These are phyloP conservation scores for Datnioides undecimradiatus DNA, from an alignment of 2,113 vertebrate genomes.

Conservation along the genomic window DNA sequence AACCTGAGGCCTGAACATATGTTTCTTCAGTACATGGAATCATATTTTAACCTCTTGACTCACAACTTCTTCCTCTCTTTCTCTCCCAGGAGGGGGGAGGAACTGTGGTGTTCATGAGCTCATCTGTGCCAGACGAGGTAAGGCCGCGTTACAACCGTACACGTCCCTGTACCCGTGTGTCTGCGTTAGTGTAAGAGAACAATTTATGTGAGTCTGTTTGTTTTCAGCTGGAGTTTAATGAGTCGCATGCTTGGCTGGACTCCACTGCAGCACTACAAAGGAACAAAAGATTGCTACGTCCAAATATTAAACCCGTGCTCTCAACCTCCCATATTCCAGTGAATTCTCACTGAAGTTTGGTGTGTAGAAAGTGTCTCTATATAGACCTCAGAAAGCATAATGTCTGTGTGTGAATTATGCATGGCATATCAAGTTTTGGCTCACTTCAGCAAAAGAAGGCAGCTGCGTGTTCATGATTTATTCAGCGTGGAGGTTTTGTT, in stretches of 20 bases:
- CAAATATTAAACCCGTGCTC: neutral
- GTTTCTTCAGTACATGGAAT: conserved; percentile 23
- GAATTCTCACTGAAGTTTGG: conserved; percentile 9
- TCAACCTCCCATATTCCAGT: neutral
- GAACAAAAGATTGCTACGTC: neutral
- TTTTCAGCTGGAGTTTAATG: neutral
- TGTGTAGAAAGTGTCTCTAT: neutral
- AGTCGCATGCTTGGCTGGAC: neutral
- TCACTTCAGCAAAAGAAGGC: conserved; percentile 63
- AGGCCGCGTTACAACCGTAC: conserved; percentile 34
- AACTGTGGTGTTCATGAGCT: conserved; percentile 97
- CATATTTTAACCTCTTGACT: conserved; percentile 38
- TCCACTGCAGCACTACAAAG: neutral
- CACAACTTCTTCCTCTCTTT: conserved; percentile 31
- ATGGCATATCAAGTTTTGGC: conserved; percentile 78
- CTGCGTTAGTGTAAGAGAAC: neutral
- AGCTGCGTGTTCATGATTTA: conserved; percentile 78
- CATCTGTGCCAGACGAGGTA: conserved; percentile 97
- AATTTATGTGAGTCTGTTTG: conserved; percentile 11
- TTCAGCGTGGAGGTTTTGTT: conserved; percentile 74
- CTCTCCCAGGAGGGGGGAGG: conserved; percentile 91
- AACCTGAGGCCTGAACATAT: conserved; percentile 46
- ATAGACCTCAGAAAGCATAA: conserved; percentile 43
- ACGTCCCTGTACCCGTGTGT: neutral
- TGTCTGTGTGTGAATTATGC: conserved; percentile 76